Evolutionary conservation across 1,140 invertebrate genomes (phyloP), one percentile per base, ranked within the genome.

Genomic region (Drosophila subpulchrella): DNA sequence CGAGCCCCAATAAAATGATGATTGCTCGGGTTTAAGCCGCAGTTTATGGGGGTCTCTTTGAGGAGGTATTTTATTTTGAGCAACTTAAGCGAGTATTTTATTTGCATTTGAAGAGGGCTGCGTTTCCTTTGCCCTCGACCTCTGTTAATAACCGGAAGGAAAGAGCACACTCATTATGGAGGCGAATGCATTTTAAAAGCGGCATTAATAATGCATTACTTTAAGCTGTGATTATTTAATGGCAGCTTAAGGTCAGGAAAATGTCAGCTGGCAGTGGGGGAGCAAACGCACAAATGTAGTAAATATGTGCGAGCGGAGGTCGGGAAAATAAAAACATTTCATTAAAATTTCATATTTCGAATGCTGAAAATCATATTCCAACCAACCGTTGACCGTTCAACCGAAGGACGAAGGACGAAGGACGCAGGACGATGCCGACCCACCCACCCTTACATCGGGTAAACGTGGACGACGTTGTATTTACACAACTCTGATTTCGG

Each of bases 1-100:
- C 82, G 81, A 79, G 81, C 70, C 32, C 61, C 75, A 79, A 89
- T 88, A 83, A 88, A 88, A 83, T 55, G 83, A 89, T 83, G 79
- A 89, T 89, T 83, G 75, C 75, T 47, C 54, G 46, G 56, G 51
- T 77, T 83, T 68, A 82, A 75, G 71, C 57, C 50, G 12, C 17
- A 41, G 57, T 39, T 63, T 38, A 15, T n/a, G 24, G n/a, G 6
- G n/a, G 7, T 10, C 15, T 58, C 56, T 15, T 65, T 0, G 1
- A 0, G 27, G 38, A 11, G 20, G 13, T 15, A 10, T 30, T 27
- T 34, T 53, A 20, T 51, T 34, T 11, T 12, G 50, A 0, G 24
- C 20, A 47, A 56, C 36, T 36, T 53, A 20, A 38, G 20, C 54
- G 34, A 15, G n/a, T 39, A 30, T 27, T 42, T 50, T 66, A 50